Evolutionary conservation across 2,888 invertebrate genomes (phyloP).

Genomic region (Tanypteryx hageni): DNA sequence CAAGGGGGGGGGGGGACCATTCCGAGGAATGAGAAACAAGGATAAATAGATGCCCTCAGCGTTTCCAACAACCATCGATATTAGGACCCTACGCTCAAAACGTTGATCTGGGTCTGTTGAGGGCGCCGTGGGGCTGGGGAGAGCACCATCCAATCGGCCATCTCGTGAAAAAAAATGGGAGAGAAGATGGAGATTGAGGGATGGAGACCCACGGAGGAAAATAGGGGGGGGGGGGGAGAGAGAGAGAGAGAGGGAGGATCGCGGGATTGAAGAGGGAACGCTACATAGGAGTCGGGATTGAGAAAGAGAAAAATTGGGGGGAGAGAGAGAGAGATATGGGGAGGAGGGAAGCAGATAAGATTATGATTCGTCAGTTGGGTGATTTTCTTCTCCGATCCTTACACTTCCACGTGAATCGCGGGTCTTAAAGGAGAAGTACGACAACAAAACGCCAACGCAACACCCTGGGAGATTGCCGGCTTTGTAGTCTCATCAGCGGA

Average conservation of each 20-base stretch:
- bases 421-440: constrained; percentile 5
- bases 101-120: too few species aligned
- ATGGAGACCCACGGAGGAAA: not conserved
- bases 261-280: not conserved
- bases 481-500: constrained; percentile 33
- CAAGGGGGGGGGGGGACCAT: too few species aligned
- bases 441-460: not conserved
- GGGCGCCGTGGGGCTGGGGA: too few species aligned
- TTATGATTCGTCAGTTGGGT: not conserved
- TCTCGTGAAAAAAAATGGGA: not conserved
- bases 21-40: too few species aligned
- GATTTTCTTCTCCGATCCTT: not conserved
- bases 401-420: not conserved
- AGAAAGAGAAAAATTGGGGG: too few species aligned
- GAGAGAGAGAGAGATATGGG: not conserved
- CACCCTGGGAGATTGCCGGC: constrained; percentile 31
- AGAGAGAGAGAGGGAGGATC: not conserved
- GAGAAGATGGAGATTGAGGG: not conserved
- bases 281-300: too few species aligned
- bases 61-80: too few species aligned
- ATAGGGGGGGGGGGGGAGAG: not conserved
- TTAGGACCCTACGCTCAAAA: too few species aligned
- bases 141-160: too few species aligned
- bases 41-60: too few species aligned
- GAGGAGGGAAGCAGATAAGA: not conserved